A percentile compares a stretch with the other conserved stretches of the same genome.
Evolutionary conservation across 2,113 vertebrate genomes (phyloP).

Genomic region (Sakesphorus luctuosus): DNA sequence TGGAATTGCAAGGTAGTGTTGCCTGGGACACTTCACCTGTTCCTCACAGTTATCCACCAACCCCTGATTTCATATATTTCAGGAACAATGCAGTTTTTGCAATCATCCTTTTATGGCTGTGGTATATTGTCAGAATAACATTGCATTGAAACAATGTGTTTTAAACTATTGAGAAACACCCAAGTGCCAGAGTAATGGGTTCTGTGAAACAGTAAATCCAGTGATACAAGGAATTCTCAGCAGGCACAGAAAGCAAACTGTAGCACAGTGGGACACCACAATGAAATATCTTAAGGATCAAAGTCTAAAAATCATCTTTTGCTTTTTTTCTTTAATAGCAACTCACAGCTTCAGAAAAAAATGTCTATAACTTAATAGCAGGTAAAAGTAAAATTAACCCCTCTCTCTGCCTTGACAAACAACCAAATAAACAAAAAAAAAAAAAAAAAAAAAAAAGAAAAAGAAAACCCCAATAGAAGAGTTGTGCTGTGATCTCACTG

Average conservation of each 20-base stretch:
- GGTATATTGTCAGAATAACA: not conserved
- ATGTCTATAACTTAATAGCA: not conserved
- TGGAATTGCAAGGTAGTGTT: not conserved
- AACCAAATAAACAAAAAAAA: not conserved
- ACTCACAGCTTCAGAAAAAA: not conserved
- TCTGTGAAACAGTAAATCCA: not conserved
- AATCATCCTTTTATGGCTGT: not conserved
- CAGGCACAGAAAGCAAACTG: not conserved
- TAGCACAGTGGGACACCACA: not conserved
- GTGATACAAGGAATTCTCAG: not conserved
- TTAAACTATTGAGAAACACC: not conserved
- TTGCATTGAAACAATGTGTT: fast-evolving
- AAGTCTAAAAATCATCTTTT: not conserved
- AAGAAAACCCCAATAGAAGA: not conserved
- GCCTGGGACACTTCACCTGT: not conserved
- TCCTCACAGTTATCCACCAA: not conserved
- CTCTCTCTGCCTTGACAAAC: not conserved
- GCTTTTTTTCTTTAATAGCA: not conserved
- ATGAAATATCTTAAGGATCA: not conserved
- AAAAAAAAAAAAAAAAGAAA: too few relatives aligned
- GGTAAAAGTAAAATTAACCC: not conserved
- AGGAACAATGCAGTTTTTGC: not conserved
- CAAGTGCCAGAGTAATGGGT: not conserved
- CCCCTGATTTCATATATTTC: not conserved
- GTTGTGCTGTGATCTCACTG: not conserved